Conservation (phyloP, 2,113 vertebrate species). For the Sebastes fasciatus region DNA sequence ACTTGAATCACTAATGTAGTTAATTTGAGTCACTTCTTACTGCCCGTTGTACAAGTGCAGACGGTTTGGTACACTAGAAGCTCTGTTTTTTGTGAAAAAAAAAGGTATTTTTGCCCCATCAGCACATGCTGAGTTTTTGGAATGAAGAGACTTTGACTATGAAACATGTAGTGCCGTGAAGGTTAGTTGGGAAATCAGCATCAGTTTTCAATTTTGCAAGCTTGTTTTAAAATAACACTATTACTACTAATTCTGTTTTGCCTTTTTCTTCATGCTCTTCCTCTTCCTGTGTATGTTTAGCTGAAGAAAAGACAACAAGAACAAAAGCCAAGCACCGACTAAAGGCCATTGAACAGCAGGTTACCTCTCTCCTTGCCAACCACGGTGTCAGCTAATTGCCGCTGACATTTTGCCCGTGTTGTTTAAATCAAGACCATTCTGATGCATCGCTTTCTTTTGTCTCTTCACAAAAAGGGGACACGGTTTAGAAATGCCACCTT, state of each 20-base stretch:
- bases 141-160: not conserved
- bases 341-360: conserved; percentile 83
- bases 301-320: conserved; percentile 66
- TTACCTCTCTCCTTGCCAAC: conserved; percentile 72
- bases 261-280: not conserved
- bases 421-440: conserved; percentile 77
- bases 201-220: not conserved
- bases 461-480: conserved; percentile 60
- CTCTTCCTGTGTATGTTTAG: conserved; percentile 26
- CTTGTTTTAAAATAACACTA: not conserved
- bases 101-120: too few species aligned
- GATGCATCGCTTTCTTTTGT: conserved; percentile 76
- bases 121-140: too few species aligned
- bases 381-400: conserved; percentile 82
- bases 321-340: conserved; percentile 54
- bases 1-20: not conserved
- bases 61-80: not conserved
- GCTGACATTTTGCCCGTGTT: conserved; percentile 84
- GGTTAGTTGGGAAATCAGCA: not conserved
- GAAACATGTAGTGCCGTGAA: not conserved
- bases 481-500: conserved; percentile 79
- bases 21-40: conserved; percentile 6
- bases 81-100: not conserved
- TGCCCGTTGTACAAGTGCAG: not conserved
- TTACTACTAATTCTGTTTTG: not conserved